These are phyloP conservation scores for Oeneis ivallda DNA, from an alignment of 2,888 invertebrate species.

Conservation along the genomic window DNA sequence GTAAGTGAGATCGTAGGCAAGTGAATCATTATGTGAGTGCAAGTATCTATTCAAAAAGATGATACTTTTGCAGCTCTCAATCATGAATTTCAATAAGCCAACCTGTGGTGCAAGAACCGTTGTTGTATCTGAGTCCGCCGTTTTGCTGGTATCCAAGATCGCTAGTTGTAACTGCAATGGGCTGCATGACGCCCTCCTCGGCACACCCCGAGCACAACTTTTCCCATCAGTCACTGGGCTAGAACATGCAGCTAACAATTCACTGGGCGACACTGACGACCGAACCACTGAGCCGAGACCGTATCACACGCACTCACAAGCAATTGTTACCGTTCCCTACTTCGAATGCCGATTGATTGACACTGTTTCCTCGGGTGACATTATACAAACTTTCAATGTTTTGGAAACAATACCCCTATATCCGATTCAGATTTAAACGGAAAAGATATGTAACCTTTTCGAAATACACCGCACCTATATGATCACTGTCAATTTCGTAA, in stretches of 20 bases:
- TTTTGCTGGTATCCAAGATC: slow-evolving; percentile 64
- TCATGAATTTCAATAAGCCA: slow-evolving; percentile 38
- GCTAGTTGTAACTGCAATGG: slow-evolving; percentile 67
- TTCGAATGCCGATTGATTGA: slow-evolving; percentile 57
- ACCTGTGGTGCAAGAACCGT: slow-evolving; percentile 73
- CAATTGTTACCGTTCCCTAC: slow-evolving; percentile 64
- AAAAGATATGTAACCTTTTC: slow-evolving; percentile 26
- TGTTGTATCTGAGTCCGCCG: slow-evolving; percentile 66
- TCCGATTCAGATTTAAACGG: slow-evolving; percentile 47
- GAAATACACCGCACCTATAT: slow-evolving; percentile 21
- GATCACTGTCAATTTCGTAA: slow-evolving; percentile 28
- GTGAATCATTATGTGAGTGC: no score
- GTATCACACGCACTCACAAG: slow-evolving; percentile 71
- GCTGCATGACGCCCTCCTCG: slow-evolving; percentile 67
- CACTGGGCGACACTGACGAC: slow-evolving; percentile 62
- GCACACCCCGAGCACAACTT: slow-evolving; percentile 58
- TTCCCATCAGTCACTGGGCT: slow-evolving; percentile 72
- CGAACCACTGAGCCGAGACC: slow-evolving; percentile 60
- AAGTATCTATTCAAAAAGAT: no score
- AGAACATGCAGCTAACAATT: slow-evolving; percentile 54
- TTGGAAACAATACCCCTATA: slow-evolving; percentile 65
- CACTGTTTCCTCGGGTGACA: slow-evolving; percentile 56
- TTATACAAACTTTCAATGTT: slow-evolving; percentile 65
- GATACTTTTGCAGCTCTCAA: no score
- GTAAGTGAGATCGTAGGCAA: no score